A percentile compares a stretch with the other conserved stretches of the same genome.
Evolutionary conservation across 1,140 invertebrate genomes (phyloP).

Genomic region (Halesus radiatus): DNA sequence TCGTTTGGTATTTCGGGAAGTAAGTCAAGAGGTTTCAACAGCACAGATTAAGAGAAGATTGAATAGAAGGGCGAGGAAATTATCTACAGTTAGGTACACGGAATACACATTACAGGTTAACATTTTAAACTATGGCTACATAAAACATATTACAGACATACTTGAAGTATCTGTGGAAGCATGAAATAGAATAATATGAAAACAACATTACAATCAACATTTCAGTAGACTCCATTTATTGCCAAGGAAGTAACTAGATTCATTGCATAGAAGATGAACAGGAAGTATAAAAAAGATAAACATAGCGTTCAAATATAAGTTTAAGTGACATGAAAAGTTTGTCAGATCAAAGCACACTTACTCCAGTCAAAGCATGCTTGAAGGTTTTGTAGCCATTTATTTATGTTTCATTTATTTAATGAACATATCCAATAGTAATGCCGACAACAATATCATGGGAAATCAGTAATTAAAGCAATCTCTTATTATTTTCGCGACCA

Average conservation of each 20-base stretch:
- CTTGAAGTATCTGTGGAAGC: slow-evolving; percentile 57
- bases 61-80: not conserved
- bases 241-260: slow-evolving; percentile 54
- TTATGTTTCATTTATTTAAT: slow-evolving; percentile 6
- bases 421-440: slow-evolving; percentile 26
- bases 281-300: slow-evolving; percentile 40
- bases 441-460: too few species aligned
- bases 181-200: slow-evolving; percentile 58
- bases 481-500: too few species aligned
- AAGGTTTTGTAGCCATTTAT: slow-evolving; percentile 17
- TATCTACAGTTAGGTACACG: not conserved
- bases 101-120: slow-evolving; percentile 8
- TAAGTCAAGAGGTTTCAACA: too few species aligned
- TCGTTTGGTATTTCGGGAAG: too few species aligned
- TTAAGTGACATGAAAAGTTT: slow-evolving; percentile 47
- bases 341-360: slow-evolving; percentile 54
- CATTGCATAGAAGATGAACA: slow-evolving; percentile 54
- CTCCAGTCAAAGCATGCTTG: slow-evolving; percentile 48
- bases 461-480: too few species aligned
- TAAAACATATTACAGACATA: slow-evolving; percentile 58
- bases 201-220: slow-evolving; percentile 57
- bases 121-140: slow-evolving; percentile 53
- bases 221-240: slow-evolving; percentile 52
- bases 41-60: too few species aligned
- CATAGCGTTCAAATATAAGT: slow-evolving; percentile 46